Evolutionary conservation across 2,797 vertebrate species (phyloP), one percentile per base, ranked within the genome.

Genomic region (Sebastes matsubarae): DNA sequence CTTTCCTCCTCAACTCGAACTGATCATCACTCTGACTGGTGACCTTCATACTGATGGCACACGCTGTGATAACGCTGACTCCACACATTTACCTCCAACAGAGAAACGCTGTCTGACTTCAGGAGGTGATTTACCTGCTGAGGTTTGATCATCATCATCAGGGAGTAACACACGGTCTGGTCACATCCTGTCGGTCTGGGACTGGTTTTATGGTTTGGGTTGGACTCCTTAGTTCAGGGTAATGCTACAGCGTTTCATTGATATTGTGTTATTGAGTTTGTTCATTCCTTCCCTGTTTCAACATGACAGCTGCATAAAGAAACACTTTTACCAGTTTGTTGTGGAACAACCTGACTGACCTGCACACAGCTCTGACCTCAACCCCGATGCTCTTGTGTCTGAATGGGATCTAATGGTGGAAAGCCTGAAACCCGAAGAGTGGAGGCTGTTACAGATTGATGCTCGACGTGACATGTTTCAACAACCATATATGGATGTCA

Each of bases 1-100:
- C 42, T 6, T 9, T 34, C 38, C 22, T 27, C 29, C 54, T 30
- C 54, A 3, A 22, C 42, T 55, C 1, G 42, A 18, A 3, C 6
- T 46, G 59, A 36, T 10, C 72, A 27, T 63, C 66, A 27, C 24
- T 61, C 29, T 57, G 32, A 1, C 13, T 5, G 57, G 29, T 12
- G 68, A 71, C 68, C 76, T 71, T 78, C 76, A 58, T 60, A 5
- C 8, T 20, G 67, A 46, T 59, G 12, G 12, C 57, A n/a, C 38
- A 60, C 63, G 2, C 64, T 14, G 64, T 8, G 30, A 42, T 25
- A 5, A 25, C 1, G 65, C 78, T 25, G 78, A 59, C 61, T 72
- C 1, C 25, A 50, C 36, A 25, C 52, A 6, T n/a, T 50, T 34
- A 60, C 36, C 63, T 20, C 8, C 6, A 4, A 36, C 30, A 27